Evolutionary conservation across 2,888 invertebrate genomes (phyloP), one percentile per base, ranked within the genome.

Genomic region (Drosophila barbarae): DNA sequence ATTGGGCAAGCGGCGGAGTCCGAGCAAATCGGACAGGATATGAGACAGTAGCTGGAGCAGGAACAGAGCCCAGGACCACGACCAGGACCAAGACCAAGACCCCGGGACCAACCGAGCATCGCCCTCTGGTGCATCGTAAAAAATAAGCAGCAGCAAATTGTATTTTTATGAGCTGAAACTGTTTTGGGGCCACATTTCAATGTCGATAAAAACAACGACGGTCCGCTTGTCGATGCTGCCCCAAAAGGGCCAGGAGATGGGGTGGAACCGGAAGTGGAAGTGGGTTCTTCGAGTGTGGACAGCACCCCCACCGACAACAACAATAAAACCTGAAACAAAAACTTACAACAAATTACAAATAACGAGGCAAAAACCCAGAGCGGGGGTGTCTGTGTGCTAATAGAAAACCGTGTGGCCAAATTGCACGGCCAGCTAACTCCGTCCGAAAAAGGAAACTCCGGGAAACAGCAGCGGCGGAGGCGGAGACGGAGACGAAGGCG

Each of bases 121-220:
- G 77, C 81, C 84, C 80, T 80, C 81, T 78, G 81, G 81, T 84
- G 81, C 81, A 84, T 81, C 84, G 82, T 81, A 84, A 82, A 82
- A 82, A 82, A 82, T 84, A 84, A 87, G 84, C 85, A 86, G 87
- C 84, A 80, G 86, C 84, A 87, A 87, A 87, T 87, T 86, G 87
- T 87, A 86, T 87, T 87, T 86, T 87, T 87, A 87, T 87, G 87
- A 86, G 86, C 85, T 82, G 79, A 85, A 87, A 86, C 86, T 87
- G 85, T 86, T 87, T 86, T 76, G 86, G 79, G 87, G 87, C 80
- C 86, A 82, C 85, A 85, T 86, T 86, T 86, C 80, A 80, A 84
- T 82, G 84, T 76, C 76, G 76, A 85, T 87, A 85, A 87, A 86
- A 85, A 72, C 81, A 79, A 84, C 61, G 63, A 63, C 44, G 63